These are phyloP conservation scores for Megalops cyprinoides DNA, from an alignment of 2,797 vertebrate genomes.

Conservation along the genomic window DNA sequence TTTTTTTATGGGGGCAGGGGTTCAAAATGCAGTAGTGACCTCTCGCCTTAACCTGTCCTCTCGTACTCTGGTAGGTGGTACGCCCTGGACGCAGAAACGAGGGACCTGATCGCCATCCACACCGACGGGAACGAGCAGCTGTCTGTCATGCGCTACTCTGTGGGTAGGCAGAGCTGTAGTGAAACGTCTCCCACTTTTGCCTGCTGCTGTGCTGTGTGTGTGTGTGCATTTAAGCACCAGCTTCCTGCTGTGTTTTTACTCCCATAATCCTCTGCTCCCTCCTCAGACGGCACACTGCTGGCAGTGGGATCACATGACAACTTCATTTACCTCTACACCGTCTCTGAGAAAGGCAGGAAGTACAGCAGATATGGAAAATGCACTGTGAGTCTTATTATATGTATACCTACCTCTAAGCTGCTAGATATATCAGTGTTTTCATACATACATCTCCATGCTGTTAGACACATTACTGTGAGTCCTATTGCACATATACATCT, in stretches of 20 bases:
- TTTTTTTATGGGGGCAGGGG: too few species aligned
- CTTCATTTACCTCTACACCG: constrained; percentile 96
- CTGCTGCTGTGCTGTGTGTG: background rate
- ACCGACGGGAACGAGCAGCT: constrained; percentile 97
- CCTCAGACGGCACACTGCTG: constrained; percentile 86
- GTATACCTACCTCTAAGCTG: background rate
- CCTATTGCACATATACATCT: background rate
- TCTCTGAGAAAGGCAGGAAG: constrained; percentile 92
- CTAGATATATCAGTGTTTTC: background rate
- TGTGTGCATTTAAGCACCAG: too few species aligned
- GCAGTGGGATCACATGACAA: constrained; percentile 98
- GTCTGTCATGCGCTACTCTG: constrained; percentile 93
- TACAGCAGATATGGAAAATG: constrained; percentile 96
- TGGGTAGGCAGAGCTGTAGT: constrained; percentile 74
- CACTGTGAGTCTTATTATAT: constrained; percentile 78
- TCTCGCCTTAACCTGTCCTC: background rate
- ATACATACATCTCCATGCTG: background rate
- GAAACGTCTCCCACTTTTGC: background rate
- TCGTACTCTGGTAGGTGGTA: constrained; percentile 82
- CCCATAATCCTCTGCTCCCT: constrained; percentile 20
- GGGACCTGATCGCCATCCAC: constrained; percentile 94
- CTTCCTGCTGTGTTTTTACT: background rate
- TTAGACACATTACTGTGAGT: background rate
- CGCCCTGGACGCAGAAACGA: constrained; percentile 92
- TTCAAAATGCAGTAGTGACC: background rate